phyloP scores from a whole-genome alignment of 2,113 vertebrate genomes.

The Spilogale gracilis region DNA sequence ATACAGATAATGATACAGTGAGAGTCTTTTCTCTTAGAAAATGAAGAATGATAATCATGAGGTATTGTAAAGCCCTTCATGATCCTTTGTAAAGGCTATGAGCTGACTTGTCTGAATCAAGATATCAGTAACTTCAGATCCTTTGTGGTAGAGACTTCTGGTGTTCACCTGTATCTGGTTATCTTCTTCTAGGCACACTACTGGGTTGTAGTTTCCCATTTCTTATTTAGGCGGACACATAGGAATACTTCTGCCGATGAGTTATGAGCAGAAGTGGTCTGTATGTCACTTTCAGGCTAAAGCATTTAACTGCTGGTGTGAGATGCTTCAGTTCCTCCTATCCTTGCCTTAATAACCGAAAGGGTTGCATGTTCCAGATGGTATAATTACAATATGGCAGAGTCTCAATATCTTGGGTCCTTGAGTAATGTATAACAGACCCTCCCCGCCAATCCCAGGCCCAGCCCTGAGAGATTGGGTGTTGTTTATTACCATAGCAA shows the following conservation, averaged over 20 bases:
- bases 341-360: not conserved
- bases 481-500: not conserved
- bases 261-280: not conserved
- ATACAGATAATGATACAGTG: not conserved
- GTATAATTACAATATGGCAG: not conserved
- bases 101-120: not conserved
- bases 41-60: not conserved
- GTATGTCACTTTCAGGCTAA: not conserved
- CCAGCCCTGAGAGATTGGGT: not conserved
- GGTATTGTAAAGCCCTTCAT: not conserved
- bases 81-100: not conserved
- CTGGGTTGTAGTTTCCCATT: not conserved
- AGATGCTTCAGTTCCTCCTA: not conserved
- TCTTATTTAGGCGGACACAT: not conserved
- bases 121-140: not conserved
- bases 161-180: not conserved
- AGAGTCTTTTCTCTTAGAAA: not conserved
- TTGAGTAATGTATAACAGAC: not conserved
- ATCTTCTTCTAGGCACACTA: not conserved
- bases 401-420: not conserved
- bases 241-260: not conserved
- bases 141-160: not conserved
- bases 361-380: not conserved
- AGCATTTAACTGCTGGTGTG: not conserved
- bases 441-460: not conserved